Conservation (phyloP, 2,888 invertebrate genomes). For the Mycalesis mineus region DNA sequence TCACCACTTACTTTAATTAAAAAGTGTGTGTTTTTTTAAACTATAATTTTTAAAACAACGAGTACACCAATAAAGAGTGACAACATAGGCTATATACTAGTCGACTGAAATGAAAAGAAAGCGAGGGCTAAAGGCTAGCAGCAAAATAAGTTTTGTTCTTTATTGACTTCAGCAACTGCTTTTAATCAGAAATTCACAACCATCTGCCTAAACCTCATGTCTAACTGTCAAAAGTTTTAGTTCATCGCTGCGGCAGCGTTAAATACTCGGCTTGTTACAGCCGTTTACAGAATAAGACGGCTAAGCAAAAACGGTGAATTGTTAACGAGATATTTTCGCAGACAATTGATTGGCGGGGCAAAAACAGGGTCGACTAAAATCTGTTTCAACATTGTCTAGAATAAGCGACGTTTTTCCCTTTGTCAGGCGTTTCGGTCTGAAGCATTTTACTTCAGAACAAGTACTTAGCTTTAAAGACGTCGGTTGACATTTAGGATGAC, state of each 20-base stretch:
- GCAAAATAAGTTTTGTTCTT: too few relatives aligned
- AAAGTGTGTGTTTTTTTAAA: too few relatives aligned
- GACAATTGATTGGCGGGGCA: constrained; percentile 19
- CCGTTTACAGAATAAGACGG: background rate
- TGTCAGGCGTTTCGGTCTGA: constrained; percentile 20
- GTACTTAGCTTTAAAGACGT: background rate
- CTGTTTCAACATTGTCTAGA: constrained; percentile 22
- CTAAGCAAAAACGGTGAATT: background rate
- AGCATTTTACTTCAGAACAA: constrained; percentile 1
- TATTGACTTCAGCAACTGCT: too few relatives aligned
- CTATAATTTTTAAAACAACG: too few relatives aligned
- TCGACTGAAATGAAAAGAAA: too few relatives aligned
- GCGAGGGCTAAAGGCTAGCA: too few relatives aligned
- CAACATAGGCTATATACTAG: too few relatives aligned
- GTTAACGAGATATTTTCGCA: constrained; percentile 14
- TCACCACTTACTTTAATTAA: too few relatives aligned
- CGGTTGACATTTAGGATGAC: background rate
- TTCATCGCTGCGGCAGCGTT: background rate
- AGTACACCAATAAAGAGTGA: too few relatives aligned
- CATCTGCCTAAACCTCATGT: too few relatives aligned
- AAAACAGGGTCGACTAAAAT: constrained; percentile 21
- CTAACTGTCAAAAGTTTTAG: background rate
- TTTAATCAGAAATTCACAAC: too few relatives aligned
- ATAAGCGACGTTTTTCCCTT: constrained; percentile 14
- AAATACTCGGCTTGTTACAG: background rate